These are phyloP conservation scores for Phoenicopterus ruber DNA, from an alignment of 2,113 vertebrate genomes.

Conservation along the genomic window DNA sequence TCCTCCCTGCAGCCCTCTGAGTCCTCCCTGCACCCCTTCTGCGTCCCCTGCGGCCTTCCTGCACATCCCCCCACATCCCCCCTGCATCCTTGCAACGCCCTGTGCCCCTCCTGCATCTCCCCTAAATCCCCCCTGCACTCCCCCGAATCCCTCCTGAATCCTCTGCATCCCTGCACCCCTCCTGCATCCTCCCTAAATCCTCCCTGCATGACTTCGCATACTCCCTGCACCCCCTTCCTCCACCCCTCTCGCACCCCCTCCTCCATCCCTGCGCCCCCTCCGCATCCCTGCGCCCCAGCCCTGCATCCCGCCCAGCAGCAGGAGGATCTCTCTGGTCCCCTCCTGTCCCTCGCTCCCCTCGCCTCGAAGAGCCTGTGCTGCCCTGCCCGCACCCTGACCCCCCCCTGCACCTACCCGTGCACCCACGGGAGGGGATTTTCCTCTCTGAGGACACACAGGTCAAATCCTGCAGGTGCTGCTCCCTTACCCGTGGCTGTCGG, in stretches of 20 bases:
- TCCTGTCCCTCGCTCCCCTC: background rate
- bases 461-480: background rate
- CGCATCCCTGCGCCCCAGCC: background rate
- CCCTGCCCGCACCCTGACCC: too few relatives aligned
- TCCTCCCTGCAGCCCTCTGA: background rate
- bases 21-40: too few relatives aligned
- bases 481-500: accelerated
- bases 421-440: background rate
- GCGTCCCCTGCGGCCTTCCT: too few relatives aligned
- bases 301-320: background rate
- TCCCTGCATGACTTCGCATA: too few relatives aligned
- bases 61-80: too few relatives aligned
- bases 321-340: background rate
- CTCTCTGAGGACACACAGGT: background rate
- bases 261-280: background rate
- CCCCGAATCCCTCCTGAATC: too few relatives aligned
- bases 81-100: too few relatives aligned
- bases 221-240: background rate
- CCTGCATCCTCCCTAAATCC: too few relatives aligned
- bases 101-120: too few relatives aligned
- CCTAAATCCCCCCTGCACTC: too few relatives aligned
- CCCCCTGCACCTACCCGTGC: background rate
- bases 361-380: accelerated
- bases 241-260: background rate
- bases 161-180: background rate